A percentile compares a stretch with the other conserved stretches of the same genome.
Evolutionary conservation across 2,888 invertebrate species (phyloP).

Genomic region (Drosophila aldrichi): DNA sequence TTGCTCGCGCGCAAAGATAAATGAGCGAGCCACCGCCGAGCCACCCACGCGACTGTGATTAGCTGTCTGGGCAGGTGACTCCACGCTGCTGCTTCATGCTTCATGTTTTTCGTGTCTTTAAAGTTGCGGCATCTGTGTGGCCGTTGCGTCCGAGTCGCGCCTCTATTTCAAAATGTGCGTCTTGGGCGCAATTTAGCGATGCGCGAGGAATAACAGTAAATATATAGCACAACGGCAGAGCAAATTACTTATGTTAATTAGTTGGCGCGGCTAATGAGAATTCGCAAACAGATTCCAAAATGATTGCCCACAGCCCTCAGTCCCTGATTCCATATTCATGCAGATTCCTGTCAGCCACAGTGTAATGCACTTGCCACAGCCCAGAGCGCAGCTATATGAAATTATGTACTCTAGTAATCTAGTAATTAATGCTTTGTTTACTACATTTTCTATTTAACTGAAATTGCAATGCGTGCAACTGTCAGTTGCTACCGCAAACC

Average conservation of each 20-base stretch:
- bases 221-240: conserved; percentile 2
- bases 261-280: conserved; percentile 70
- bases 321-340: not conserved
- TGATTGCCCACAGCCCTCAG: conserved; percentile 31
- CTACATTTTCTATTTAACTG: not conserved
- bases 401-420: not conserved
- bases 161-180: conserved; percentile 45
- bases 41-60: conserved; percentile 48
- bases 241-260: conserved; percentile 81
- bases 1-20: conserved; percentile 65
- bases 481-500: not conserved
- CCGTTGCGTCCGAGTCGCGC: conserved; percentile 25
- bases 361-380: not conserved
- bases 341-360: not conserved
- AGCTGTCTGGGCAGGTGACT: conserved; percentile 47
- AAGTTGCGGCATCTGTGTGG: conserved; percentile 44
- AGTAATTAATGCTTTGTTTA: not conserved
- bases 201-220: conserved; percentile 22
- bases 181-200: conserved; percentile 46
- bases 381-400: not conserved
- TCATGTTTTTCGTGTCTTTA: conserved; percentile 45
- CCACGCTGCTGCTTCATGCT: conserved; percentile 2
- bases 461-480: not conserved
- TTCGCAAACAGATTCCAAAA: conserved; percentile 54
- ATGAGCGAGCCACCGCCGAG: conserved; percentile 39